Conservation (phyloP, 1,140 invertebrate species). For the Drosophila repletoides region DNA sequence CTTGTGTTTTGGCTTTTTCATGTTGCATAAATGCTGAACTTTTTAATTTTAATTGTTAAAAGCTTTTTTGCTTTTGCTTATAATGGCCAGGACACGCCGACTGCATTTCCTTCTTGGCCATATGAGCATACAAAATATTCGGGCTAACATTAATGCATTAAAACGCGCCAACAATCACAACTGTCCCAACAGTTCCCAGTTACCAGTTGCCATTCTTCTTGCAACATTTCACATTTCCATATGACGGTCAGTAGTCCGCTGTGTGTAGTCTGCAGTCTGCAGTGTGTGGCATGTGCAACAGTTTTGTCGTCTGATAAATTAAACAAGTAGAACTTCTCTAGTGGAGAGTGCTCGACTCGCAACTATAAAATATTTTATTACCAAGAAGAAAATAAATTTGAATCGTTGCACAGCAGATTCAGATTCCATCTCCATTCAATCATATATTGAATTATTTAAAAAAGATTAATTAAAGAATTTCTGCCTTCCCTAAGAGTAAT, state of each 20-base stretch:
- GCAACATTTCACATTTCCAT: slow-evolving; percentile 31
- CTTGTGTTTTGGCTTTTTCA: slow-evolving; percentile 14
- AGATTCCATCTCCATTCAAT: too few species aligned
- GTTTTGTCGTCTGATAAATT: slow-evolving; percentile 73
- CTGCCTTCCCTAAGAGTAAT: too few species aligned
- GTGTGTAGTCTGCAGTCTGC: too few species aligned
- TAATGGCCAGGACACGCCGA: slow-evolving; percentile 31
- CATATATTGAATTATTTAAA: too few species aligned
- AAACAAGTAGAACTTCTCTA: slow-evolving; percentile 63
- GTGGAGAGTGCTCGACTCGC: too few species aligned
- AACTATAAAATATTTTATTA: too few species aligned
- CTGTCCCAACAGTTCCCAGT: slow-evolving; percentile 20
- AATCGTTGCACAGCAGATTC: too few species aligned
- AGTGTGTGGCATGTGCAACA: slow-evolving; percentile 62
- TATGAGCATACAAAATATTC: too few species aligned
- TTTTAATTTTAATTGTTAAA: slow-evolving; percentile 82
- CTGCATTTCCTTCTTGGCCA: slow-evolving; percentile 31
- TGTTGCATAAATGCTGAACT: slow-evolving; percentile 75
- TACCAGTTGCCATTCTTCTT: not conserved
- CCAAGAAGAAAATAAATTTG: too few species aligned
- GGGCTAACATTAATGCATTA: slow-evolving; percentile 75
- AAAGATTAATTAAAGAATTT: too few species aligned
- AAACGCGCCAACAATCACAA: slow-evolving; percentile 54
- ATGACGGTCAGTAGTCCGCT: slow-evolving; percentile 33
- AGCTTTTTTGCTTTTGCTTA: slow-evolving; percentile 74